These are phyloP conservation scores for Pheosia gnoma DNA, from an alignment of 2,888 invertebrate species.

Conservation along the genomic window DNA sequence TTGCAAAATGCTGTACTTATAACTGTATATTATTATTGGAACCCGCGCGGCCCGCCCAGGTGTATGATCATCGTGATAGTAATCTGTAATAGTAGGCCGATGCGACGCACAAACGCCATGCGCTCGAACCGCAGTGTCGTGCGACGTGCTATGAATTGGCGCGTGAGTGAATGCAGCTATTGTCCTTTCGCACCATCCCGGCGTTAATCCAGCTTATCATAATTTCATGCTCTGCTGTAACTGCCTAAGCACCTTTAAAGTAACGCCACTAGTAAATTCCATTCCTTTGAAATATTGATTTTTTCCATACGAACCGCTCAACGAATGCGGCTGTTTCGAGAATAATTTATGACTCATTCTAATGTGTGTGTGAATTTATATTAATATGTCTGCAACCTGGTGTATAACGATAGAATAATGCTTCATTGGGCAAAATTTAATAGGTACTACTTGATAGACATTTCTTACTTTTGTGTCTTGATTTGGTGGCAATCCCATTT, in stretches of 20 bases:
- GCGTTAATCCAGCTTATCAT: slow-evolving; percentile 28
- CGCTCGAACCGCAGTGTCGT: slow-evolving; percentile 18
- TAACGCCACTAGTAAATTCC: background rate
- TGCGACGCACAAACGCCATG: slow-evolving; percentile 11
- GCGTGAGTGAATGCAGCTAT: slow-evolving; percentile 55
- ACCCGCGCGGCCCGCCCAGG: background rate
- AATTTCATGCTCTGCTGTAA: slow-evolving; percentile 29
- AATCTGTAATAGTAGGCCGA: background rate
- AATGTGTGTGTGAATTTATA: background rate
- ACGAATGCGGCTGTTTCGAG: background rate
- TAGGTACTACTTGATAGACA: too few relatives aligned
- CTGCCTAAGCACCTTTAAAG: background rate
- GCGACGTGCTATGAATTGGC: slow-evolving; percentile 47
- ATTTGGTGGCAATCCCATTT: too few relatives aligned
- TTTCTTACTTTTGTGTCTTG: too few relatives aligned
- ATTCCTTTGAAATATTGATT: slow-evolving; percentile 1
- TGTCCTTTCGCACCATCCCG: slow-evolving; percentile 26
- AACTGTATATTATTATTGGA: slow-evolving; percentile 36
- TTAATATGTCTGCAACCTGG: background rate
- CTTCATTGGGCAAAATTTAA: too few relatives aligned
- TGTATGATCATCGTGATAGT: background rate
- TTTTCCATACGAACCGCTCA: background rate
- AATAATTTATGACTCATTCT: background rate
- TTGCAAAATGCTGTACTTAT: slow-evolving; percentile 18
- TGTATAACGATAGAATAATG: too few relatives aligned